Evolutionary conservation across 2,797 vertebrate genomes (phyloP).

Genomic region (Falco concolor): DNA sequence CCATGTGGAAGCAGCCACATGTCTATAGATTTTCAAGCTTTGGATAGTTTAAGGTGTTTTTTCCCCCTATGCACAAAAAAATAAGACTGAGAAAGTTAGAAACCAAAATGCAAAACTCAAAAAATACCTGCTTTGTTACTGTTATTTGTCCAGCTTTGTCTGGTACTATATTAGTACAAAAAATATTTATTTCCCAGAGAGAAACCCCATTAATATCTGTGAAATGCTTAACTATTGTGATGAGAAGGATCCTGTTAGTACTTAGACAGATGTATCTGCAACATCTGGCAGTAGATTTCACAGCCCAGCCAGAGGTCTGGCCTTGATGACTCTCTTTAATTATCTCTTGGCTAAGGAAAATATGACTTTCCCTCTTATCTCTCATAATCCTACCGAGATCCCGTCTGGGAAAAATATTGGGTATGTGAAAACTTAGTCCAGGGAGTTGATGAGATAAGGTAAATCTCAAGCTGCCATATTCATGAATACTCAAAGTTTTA

Average conservation of each 20-base stretch:
- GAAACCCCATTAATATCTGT: slow-evolving; percentile 31
- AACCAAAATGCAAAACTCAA: background rate
- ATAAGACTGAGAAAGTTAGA: background rate
- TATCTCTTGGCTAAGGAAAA: slow-evolving; percentile 50
- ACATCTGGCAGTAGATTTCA: slow-evolving; percentile 58
- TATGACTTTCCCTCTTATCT: slow-evolving; percentile 5
- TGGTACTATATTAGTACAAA: background rate
- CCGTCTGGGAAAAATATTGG: slow-evolving; percentile 19
- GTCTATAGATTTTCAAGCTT: background rate
- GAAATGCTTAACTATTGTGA: slow-evolving; percentile 2
- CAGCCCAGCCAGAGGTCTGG: slow-evolving; percentile 61
- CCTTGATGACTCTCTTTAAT: slow-evolving; percentile 64
- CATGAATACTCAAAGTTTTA: slow-evolving; percentile 45
- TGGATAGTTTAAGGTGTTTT: background rate
- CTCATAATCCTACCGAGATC: background rate
- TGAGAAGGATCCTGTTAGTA: slow-evolving; percentile 44
- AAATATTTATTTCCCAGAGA: background rate
- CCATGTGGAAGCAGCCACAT: background rate
- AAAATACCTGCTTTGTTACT: background rate
- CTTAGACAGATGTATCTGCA: slow-evolving; percentile 55
- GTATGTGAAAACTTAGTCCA: slow-evolving; percentile 36
- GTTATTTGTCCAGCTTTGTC: background rate
- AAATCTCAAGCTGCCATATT: slow-evolving; percentile 57
- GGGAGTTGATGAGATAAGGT: slow-evolving; percentile 54
- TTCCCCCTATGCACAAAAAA: background rate